Evolutionary conservation across 1,140 invertebrate genomes (phyloP).

Genomic region (Orchesella cincta): DNA sequence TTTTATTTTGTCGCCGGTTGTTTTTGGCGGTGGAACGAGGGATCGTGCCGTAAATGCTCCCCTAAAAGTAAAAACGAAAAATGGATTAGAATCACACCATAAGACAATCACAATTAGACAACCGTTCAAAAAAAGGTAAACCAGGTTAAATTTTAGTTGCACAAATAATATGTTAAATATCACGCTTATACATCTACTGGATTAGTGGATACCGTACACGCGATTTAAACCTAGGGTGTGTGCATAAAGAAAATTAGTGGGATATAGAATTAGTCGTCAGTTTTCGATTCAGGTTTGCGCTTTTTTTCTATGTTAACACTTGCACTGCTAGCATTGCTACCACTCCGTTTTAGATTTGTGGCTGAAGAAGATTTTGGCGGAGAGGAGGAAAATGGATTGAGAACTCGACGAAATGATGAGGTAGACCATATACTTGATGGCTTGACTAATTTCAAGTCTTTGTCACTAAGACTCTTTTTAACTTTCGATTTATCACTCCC

Average conservation of each 20-base stretch:
- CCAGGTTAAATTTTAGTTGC: neutral
- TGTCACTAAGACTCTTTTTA: constrained; percentile 37
- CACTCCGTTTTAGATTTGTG: constrained; percentile 14
- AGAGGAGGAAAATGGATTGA: constrained; percentile 37
- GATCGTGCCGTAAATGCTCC: constrained; percentile 19
- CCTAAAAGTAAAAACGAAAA: constrained; percentile 18
- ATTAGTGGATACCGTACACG: too few species aligned
- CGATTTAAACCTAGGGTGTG: too few species aligned
- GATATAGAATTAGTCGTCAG: neutral
- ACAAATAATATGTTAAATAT: too few species aligned
- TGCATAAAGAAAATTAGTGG: neutral
- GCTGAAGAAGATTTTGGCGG: constrained; percentile 14
- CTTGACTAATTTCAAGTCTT: constrained; percentile 26
- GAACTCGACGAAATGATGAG: constrained; percentile 37
- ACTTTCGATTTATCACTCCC: constrained; percentile 36
- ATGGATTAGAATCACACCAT: neutral
- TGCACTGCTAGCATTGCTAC: neutral
- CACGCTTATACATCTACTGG: too few species aligned
- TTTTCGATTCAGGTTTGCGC: neutral
- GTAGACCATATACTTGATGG: constrained; percentile 30
- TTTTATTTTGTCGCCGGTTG: constrained; percentile 15
- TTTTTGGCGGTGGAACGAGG: neutral
- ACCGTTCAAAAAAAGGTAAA: neutral
- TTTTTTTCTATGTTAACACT: constrained; percentile 10
- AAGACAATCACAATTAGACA: neutral